These are phyloP conservation scores for Mechanitis messenoides DNA, from an alignment of 2,888 invertebrate genomes.

Conservation along the genomic window DNA sequence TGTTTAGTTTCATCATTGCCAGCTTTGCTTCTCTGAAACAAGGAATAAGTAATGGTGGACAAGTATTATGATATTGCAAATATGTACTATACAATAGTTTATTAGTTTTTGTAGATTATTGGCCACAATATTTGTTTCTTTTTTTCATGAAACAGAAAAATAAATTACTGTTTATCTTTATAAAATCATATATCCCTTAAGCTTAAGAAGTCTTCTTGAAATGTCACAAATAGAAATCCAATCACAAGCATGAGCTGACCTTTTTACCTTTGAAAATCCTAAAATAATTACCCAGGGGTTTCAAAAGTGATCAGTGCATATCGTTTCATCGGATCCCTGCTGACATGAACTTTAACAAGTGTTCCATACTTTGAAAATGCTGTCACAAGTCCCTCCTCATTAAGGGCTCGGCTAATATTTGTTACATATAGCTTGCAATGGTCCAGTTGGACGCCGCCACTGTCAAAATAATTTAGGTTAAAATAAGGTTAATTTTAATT, in stretches of 20 bases:
- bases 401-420: constrained; percentile 50
- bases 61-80: too few species aligned
- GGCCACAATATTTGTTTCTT: too few species aligned
- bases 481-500: background rate
- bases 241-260: too few species aligned
- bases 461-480: constrained; percentile 25
- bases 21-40: constrained; percentile 58
- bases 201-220: too few species aligned
- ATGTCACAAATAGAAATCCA: too few species aligned
- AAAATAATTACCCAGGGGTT: constrained; percentile 51
- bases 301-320: constrained; percentile 51
- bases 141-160: too few species aligned
- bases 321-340: constrained; percentile 44
- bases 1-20: constrained; percentile 63
- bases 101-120: too few species aligned
- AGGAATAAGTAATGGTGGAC: constrained; percentile 1
- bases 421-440: constrained; percentile 53
- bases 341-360: constrained; percentile 35
- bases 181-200: too few species aligned
- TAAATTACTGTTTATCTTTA: too few species aligned
- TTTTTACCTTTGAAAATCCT: background rate
- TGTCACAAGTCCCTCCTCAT: constrained; percentile 45
- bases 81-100: too few species aligned
- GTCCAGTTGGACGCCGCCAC: constrained; percentile 42
- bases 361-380: constrained; percentile 54